Evolutionary conservation across 2,797 vertebrate species (phyloP).

Genomic region (Peromyscus attwateri): DNA sequence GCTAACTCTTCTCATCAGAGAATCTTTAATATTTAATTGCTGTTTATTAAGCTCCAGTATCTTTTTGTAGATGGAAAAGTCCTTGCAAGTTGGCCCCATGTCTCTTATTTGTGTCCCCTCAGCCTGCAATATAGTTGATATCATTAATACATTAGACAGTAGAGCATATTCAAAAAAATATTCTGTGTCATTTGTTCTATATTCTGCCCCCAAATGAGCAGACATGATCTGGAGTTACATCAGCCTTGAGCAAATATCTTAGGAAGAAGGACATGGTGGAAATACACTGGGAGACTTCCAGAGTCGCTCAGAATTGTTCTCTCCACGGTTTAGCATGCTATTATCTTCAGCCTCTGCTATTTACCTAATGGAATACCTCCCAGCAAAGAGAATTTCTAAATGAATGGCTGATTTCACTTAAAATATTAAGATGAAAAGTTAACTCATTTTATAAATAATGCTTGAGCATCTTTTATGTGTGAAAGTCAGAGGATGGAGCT

Average conservation of each 20-base stretch:
- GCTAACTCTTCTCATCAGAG: neutral
- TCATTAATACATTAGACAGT: neutral
- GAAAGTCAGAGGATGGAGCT: neutral
- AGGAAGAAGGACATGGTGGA: neutral
- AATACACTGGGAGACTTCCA: neutral
- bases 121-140: neutral
- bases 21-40: neutral
- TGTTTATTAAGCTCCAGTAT: neutral
- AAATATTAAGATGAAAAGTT: slow-evolving; percentile 25
- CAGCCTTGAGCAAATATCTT: neutral
- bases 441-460: slow-evolving; percentile 2
- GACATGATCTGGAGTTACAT: neutral
- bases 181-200: neutral
- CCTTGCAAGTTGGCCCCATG: neutral
- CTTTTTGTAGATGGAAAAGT: neutral
- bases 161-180: neutral
- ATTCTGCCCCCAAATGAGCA: neutral
- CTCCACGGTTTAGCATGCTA: neutral
- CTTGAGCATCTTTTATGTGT: neutral
- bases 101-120: neutral
- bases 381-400: neutral
- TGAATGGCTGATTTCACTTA: neutral
- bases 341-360: neutral
- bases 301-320: neutral
- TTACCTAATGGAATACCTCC: neutral